Evolutionary conservation across 1,140 invertebrate species (phyloP), one percentile per base, ranked within the genome.

Genomic region (Eriosoma lanigerum): DNA sequence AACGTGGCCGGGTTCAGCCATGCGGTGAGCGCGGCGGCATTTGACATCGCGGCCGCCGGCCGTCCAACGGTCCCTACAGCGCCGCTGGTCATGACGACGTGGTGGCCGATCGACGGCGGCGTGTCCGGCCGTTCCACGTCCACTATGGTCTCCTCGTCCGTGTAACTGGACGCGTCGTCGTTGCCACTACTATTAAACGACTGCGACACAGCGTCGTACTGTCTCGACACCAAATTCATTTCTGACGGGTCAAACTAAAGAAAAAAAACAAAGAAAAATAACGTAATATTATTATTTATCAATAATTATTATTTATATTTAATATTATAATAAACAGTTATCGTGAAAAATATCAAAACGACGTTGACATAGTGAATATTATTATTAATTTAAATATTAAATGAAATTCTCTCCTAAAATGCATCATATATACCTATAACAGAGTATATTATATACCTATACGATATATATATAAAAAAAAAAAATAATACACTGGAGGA

Each of bases 1-100:
- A 76, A 76, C 32, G 73, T 60, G 54, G 54, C 73, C 29, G 73
- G 73, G 17, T 56, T 76, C 52, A 76, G 32, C 73, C 73, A 76
- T 1, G 73, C 73, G 32, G 73, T 44, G n/a, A 76, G 73, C 15
- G 73, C 73, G 32, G 73, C 73, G 3, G 73, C 54, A 3, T 32
- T 56, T 26, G 73, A 32, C 52, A 75, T 15, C 12, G 73, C 29
- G 21, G n/a, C 32, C n/a, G 29, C 8, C 38, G 10, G 73, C 19
- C 24, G 26, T 12, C 13, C 52, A 26, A 6, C 54, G 12, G 19
- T 24, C 29, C 19, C 38, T 15, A 21, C 44, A 21, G 10, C 54
- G 54, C 21, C n/a, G 12, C 10, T 56, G 21, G 0, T 56, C n/a
- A 17, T 24, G 19, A 29, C 24, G 19, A 21, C 32, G 4, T 5